These are phyloP conservation scores for Trichogramma dendrolimi DNA, from an alignment of 2,888 invertebrate genomes.

Conservation along the genomic window DNA sequence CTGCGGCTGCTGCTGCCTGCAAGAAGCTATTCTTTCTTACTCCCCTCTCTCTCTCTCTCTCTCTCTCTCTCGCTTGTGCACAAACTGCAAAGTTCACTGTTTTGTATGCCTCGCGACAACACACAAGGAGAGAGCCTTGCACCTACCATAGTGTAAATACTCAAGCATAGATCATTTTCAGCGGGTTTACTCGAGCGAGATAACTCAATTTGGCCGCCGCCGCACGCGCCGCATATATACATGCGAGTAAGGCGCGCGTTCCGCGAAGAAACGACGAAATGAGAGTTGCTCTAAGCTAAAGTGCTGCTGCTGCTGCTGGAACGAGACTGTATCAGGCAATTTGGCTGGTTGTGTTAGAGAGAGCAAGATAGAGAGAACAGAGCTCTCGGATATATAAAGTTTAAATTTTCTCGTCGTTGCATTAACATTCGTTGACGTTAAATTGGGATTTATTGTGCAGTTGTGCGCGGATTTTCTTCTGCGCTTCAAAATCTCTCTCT, in stretches of 20 bases:
- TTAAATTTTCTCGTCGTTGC: slow-evolving; percentile 21
- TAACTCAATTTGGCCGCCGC: slow-evolving; percentile 25
- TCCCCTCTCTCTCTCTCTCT: slow-evolving; percentile 34
- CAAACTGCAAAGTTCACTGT: slow-evolving; percentile 22
- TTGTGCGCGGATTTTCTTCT: no score
- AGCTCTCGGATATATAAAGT: slow-evolving; percentile 5
- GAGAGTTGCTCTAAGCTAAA: slow-evolving; percentile 22
- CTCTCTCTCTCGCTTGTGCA: background rate
- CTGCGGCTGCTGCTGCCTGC: background rate
- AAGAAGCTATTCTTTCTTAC: slow-evolving; percentile 16
- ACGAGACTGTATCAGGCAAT: slow-evolving; percentile 16
- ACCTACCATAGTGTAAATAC: slow-evolving; percentile 17
- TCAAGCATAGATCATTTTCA: slow-evolving; percentile 29
- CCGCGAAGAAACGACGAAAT: background rate
- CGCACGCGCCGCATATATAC: no score
- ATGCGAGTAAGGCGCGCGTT: slow-evolving; percentile 1
- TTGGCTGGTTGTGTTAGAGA: background rate
- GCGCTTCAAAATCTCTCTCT: background rate
- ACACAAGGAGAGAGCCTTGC: background rate
- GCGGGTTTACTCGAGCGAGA: slow-evolving; percentile 21
- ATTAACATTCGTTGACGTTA: slow-evolving; percentile 21
- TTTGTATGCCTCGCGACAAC: slow-evolving; percentile 28
- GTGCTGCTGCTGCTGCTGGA: background rate
- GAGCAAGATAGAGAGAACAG: no score
- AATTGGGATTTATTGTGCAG: slow-evolving; percentile 19